Conservation (phyloP, 2,113 vertebrate genomes). For the Misgurnus mizolepis region DNA sequence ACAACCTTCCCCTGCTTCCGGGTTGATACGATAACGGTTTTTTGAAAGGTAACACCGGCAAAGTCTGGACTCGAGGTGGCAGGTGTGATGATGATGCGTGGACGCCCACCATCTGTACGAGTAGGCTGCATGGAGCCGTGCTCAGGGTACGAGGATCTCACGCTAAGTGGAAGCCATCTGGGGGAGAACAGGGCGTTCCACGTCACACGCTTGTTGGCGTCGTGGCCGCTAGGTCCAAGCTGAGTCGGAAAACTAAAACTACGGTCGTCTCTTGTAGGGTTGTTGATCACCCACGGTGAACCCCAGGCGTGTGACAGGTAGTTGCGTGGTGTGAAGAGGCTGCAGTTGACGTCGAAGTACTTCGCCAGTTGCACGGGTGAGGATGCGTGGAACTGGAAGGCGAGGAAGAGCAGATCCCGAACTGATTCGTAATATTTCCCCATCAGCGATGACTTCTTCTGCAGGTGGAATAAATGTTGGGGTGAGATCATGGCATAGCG, state of each 20-base stretch:
- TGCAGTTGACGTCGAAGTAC: constrained; percentile 93
- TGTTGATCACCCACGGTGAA: constrained; percentile 92
- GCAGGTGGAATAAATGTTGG: constrained; percentile 89
- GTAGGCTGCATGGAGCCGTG: constrained; percentile 81
- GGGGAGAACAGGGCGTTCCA: constrained; percentile 97
- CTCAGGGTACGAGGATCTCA: constrained; percentile 84
- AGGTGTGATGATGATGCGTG: constrained; percentile 88
- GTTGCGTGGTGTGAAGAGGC: constrained; percentile 94
- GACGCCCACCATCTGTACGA: constrained; percentile 81
- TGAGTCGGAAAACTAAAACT: constrained; percentile 97
- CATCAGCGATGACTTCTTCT: constrained; percentile 85
- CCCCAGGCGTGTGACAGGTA: constrained; percentile 92
- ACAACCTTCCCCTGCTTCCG: constrained; percentile 87
- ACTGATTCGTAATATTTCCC: constrained; percentile 77
- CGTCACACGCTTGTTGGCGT: constrained; percentile 84
- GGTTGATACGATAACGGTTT: constrained; percentile 89
- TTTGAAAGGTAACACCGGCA: constrained; percentile 93
- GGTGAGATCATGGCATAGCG: constrained; percentile 95
- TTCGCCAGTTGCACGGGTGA: constrained; percentile 92
- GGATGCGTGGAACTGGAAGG: constrained; percentile 96
- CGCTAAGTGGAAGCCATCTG: constrained; percentile 88
- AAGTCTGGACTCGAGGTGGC: constrained; percentile 89
- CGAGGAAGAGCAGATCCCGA: constrained; percentile 88
- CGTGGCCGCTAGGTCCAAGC: constrained; percentile 89
- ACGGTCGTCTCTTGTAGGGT: constrained; percentile 92